These are phyloP conservation scores for Galerucella pusilla DNA, from an alignment of 2,888 invertebrate species.

Conservation along the genomic window DNA sequence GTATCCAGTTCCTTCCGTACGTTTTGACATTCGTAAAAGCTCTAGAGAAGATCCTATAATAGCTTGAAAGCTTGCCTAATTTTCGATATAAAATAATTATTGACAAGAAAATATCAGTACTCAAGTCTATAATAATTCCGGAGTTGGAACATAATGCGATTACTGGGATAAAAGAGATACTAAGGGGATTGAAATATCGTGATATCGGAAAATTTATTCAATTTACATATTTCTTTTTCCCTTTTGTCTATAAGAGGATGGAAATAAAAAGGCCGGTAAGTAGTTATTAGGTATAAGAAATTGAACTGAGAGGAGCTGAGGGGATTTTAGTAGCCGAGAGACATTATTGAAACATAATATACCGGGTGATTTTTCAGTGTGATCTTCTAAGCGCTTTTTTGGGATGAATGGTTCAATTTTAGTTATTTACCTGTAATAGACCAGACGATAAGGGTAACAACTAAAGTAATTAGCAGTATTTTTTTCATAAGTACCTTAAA, in stretches of 20 bases:
- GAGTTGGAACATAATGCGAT: constrained; percentile 21
- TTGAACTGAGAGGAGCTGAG: background rate
- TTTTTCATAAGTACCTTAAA: no score
- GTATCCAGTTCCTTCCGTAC: no score
- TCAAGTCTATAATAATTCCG: constrained; percentile 20
- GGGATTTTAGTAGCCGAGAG: background rate
- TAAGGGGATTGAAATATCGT: constrained; percentile 11
- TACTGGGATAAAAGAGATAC: constrained; percentile 25
- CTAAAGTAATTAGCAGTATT: no score
- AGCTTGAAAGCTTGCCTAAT: constrained; percentile 13
- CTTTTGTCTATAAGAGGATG: constrained; percentile 19
- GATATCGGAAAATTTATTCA: constrained; percentile 16
- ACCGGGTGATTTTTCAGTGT: background rate
- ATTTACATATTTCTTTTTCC: constrained; percentile 22
- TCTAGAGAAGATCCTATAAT: constrained; percentile 3
- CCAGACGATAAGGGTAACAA: no score
- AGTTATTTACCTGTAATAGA: no score
- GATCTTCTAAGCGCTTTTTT: no score
- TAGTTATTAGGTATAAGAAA: background rate
- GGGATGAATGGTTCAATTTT: no score
- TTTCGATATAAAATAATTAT: constrained; percentile 22
- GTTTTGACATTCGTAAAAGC: background rate
- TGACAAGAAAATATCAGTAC: background rate
- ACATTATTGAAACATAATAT: background rate
- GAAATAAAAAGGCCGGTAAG: background rate